These are phyloP conservation scores for Deilephila porcellus DNA, from an alignment of 2,888 invertebrate genomes.

Conservation along the genomic window DNA sequence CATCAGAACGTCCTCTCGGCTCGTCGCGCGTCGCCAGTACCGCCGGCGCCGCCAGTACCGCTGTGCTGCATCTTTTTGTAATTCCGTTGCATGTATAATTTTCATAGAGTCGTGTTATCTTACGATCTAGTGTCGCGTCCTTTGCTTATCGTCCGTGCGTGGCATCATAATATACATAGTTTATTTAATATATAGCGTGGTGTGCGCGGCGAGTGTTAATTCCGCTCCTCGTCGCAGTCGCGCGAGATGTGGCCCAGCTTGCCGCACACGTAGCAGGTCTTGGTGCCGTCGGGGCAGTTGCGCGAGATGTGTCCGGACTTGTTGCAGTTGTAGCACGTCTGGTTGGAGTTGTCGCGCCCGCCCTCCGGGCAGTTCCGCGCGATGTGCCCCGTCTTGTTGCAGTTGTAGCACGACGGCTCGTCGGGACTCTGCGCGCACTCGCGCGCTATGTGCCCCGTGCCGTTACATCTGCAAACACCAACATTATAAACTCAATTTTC, in stretches of 20 bases:
- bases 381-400: conserved; percentile 97
- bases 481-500: conserved; percentile 22
- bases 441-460: conserved; percentile 96
- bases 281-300: conserved; percentile 93
- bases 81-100: conserved; percentile 74
- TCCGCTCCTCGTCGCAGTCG: conserved; percentile 93
- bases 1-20: conserved; percentile 60
- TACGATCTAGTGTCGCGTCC: conserved; percentile 77
- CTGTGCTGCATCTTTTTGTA: conserved; percentile 75
- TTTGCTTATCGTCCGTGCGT: conserved; percentile 84
- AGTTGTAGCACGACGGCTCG: conserved; percentile 96
- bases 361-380: conserved; percentile 93
- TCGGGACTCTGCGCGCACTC: conserved; percentile 94
- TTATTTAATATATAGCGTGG: conserved; percentile 61
- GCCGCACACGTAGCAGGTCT: conserved; percentile 97
- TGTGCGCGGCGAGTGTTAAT: conserved; percentile 70
- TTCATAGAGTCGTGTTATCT: conserved; percentile 72
- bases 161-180: conserved; percentile 81
- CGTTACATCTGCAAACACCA: conserved; percentile 90
- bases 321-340: conserved; percentile 97
- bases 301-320: conserved; percentile 96
- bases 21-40: conserved; percentile 44
- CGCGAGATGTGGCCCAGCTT: conserved; percentile 96
- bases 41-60: conserved; percentile 58
- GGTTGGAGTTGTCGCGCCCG: conserved; percentile 87